Evolutionary conservation across 1,140 invertebrate species (phyloP), one percentile per base, ranked within the genome.

Genomic region (Drosophila mayri): DNA sequence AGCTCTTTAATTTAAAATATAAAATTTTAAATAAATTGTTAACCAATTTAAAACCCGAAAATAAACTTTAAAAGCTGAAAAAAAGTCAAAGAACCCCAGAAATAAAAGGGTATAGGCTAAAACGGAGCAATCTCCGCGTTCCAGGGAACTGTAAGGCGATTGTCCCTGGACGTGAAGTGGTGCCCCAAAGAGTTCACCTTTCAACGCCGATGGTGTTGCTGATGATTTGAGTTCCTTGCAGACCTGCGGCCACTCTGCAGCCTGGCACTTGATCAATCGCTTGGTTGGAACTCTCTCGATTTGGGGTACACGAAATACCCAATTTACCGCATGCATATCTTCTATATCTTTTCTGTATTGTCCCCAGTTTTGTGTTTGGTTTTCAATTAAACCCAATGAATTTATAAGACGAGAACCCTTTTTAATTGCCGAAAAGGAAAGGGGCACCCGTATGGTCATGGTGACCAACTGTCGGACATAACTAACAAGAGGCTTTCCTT

Each of bases 121-220:
- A 32, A 14, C 40, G 11, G 40, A 54, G 52, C 32, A 38, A 74
- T 37, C 40, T 40, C 41, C 25, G 47, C 55, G 60, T 90, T 90
- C 81, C 86, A 59, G 59, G 81, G 85, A 90, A 90, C 81, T 90
- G 62, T 37, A 57, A 41, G 63, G 63, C 55, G 74, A 60, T 70
- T 58, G 64, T 77, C 55, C 50, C 61, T 47, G 46, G 55, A 47
- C 38, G 43, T 60, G 59, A 38, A 75, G 35, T 64, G 46, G 30
- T 63, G 65, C 60, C 50, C 50, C 32, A 54, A 22, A 55, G 67
- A 70, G 62, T 68, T 78, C 30, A 61, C 67, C 71, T 87, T 90
- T 90, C 85, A 90, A 90, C 85, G 78, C 85, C 81, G 86, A 90
- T 90, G 81, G 85, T 90, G 85, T 90, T 61, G 86, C 81, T 76